Base-by-base conservation (phyloP, 2,888 invertebrate species). In the Branchinecta sandiegonensis region DNA sequence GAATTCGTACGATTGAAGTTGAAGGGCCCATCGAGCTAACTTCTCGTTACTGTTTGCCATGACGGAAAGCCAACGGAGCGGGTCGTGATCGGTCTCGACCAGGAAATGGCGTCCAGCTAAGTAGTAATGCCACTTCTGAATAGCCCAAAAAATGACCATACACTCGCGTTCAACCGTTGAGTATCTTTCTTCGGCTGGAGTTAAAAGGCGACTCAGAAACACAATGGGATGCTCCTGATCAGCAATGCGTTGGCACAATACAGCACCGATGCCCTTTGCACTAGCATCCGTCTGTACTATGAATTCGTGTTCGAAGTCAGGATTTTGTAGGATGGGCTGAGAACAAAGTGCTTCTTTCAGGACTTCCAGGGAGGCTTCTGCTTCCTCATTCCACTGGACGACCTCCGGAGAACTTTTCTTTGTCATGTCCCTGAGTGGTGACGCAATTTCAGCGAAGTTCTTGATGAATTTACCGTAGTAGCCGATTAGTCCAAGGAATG, bases 161-260 rank as follows among this genome's bases (percentile, higher is more conserved):
- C 67, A 73, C 70, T 76, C 76, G 47, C 71, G 71, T 68, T 75
- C 74, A 1, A 71, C 73, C 3, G 73, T 72, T 1, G 71, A 65
- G 64, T 76, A 74, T 10, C 72, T 73, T 46, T 63, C 50, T 64
- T 76, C 72, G 1, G 71, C 68, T 48, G 12, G 12, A 2, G 68
- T 71, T 46, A 75, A 69, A 2, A 68, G 10, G 10, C 71, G 67
- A 10, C 71, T 71, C 0, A 69, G 68, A 66, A 71, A 73, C 0
- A 70, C 68, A n/a, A 75, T 69, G 7, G 69, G 69, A 9, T 14
- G 10, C 10, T 67, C 66, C n/a, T 47, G 47, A 11, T 67, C 37
- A 9, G n/a, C 48, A 47, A 13, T 37, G 8, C 46, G 37, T 8
- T 66, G 48, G 13, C 8, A n/a, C 13, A 69, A 37, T 11, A 50